phyloP scores from a whole-genome alignment of 37 sponge, comb jelly and placozoan genomes.

The Haliclona indistincta region DNA sequence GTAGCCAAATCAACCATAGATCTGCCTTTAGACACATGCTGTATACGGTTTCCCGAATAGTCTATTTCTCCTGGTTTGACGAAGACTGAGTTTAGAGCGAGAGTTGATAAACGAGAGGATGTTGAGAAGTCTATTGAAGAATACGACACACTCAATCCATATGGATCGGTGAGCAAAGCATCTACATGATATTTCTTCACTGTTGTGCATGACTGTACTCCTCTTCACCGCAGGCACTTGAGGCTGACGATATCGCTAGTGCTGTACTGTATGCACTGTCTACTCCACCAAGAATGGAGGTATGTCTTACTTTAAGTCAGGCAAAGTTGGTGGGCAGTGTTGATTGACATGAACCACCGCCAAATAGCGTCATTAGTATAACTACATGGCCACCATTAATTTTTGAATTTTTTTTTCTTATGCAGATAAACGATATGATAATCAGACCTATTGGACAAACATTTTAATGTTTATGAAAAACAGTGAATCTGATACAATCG shows the following conservation, averaged over 20 bases:
- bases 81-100: slow-evolving; percentile 63
- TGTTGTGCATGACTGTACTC: background rate
- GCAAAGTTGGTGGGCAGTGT: no score
- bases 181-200: background rate
- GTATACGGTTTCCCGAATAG: no score
- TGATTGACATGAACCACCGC: no score
- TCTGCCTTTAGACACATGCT: background rate
- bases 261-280: slow-evolving; percentile 67
- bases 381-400: no score
- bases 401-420: background rate
- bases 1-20: background rate
- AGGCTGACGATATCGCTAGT: slow-evolving; percentile 67
- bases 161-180: background rate
- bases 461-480: background rate
- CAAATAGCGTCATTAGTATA: no score
- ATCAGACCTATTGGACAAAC: slow-evolving; percentile 7
- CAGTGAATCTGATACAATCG: no score
- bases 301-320: background rate
- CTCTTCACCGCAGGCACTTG: slow-evolving; percentile 34
- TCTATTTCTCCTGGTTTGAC: slow-evolving; percentile 78
- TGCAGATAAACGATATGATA: slow-evolving; percentile 16
- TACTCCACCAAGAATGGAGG: slow-evolving; percentile 63
- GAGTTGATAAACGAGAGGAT: slow-evolving; percentile 23
- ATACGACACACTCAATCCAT: slow-evolving; percentile 7
- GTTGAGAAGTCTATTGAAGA: slow-evolving; percentile 38